Percentiles rank a stretch among this genome's conserved stretches.
Conservation (phyloP, 2,113 vertebrate genomes). For the Lutjanus erythropterus region DNA sequence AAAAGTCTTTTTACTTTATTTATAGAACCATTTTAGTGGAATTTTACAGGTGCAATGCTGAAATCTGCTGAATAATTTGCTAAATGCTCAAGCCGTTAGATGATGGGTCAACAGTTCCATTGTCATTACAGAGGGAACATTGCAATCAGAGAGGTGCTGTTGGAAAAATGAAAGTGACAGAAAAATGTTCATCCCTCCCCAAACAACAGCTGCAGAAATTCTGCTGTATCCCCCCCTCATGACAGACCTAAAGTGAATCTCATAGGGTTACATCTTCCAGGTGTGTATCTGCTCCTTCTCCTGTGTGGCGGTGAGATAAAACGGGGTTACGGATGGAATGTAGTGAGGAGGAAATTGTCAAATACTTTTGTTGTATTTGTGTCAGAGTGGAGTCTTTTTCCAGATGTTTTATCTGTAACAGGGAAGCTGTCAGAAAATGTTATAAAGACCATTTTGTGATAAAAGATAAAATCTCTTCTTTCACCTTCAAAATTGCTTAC, state of each 20-base stretch:
- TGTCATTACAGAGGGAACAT: constrained; percentile 1
- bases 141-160: constrained; percentile 5
- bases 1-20: background rate
- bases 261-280: constrained; percentile 17
- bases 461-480: background rate
- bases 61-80: constrained; percentile 20
- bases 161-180: constrained; percentile 15
- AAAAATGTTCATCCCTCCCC: constrained; percentile 2
- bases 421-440: constrained; percentile 8
- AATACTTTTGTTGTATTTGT: constrained; percentile 19
- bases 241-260: background rate
- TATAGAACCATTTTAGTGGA: background rate
- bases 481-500: background rate
- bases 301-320: background rate
- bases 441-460: background rate
- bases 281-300: constrained; percentile 1
- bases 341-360: constrained; percentile 58
- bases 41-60: background rate
- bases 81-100: constrained; percentile 3
- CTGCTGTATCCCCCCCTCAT: background rate
- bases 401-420: constrained; percentile 25
- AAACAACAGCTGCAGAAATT: background rate
- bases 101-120: constrained; percentile 17
- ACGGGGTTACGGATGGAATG: constrained; percentile 22
- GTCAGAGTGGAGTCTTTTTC: background rate